Evolutionary conservation across 2,888 invertebrate genomes (phyloP), one percentile per base, ranked within the genome.

Genomic region (Euplagia quadripunctaria): DNA sequence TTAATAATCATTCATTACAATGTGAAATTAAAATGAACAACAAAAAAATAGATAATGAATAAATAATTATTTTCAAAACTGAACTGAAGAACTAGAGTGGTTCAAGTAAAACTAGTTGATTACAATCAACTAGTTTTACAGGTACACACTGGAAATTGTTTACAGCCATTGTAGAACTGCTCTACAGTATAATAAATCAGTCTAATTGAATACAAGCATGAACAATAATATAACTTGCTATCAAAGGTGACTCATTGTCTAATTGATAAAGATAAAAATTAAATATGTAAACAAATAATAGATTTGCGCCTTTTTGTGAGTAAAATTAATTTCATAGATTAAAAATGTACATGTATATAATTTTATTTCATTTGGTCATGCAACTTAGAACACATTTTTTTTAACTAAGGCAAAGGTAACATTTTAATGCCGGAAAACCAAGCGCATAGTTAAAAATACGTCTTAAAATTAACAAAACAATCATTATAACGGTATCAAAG

Each of bases 401-500:
- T 42, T 16, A 43, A 12, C 1, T 51, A 16, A 67, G 46, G 76
- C 75, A 78, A 75, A 75, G 66, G 66, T 31, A 79, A 46, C 17
- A 20, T 61, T 20, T 61, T 75, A 75, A 68, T 67, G 63, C 66
- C 75, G 68, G 64, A 73, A 76, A 76, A 77, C 0, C 43, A 67
- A 61, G 70, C 69, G 67, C 58, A 63, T 77, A 72, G 78, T 77
- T 75, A 77, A 77, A 78, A 77, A 80, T 75, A 72, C 70, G 77
- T 71, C 68, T 72, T 74, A 70, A 76, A 82, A 80, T 84, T 84
- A 81, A 82, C 84, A 83, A 86, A 86, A 86, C 82, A 82, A 87
- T 84, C 77, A 81, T 82, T 75, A 80, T 91, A 93, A 92, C 92
- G 92, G 92, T 85, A 86, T 82, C 68, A 55, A 72, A 76, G 79